These are phyloP conservation scores for Macroramphosus scolopax DNA, from an alignment of 2,797 vertebrate genomes.

Conservation along the genomic window DNA sequence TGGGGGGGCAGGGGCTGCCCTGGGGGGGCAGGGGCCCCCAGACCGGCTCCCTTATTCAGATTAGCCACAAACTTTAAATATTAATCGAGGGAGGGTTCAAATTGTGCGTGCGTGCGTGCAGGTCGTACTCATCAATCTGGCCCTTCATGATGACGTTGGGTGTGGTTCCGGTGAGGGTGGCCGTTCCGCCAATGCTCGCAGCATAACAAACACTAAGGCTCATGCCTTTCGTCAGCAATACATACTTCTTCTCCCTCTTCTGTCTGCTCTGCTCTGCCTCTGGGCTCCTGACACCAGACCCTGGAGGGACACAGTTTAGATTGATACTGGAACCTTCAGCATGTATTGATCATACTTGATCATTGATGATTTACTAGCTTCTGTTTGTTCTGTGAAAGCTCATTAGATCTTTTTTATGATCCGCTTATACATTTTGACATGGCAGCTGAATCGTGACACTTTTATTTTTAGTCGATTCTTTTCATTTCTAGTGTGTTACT, in stretches of 20 bases:
- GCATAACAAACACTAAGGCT: slow-evolving; percentile 84
- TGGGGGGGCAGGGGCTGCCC: too few species aligned
- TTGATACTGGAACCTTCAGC: background rate
- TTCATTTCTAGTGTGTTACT: background rate
- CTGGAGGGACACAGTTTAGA: slow-evolving; percentile 7
- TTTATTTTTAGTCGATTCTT: background rate
- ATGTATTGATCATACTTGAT: too few species aligned
- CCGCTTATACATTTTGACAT: too few species aligned
- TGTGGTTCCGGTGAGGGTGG: slow-evolving; percentile 86
- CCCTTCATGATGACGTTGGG: slow-evolving; percentile 88
- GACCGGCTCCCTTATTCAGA: too few species aligned
- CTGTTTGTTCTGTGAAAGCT: background rate
- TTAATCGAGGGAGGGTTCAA: too few species aligned
- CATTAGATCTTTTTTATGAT: background rate
- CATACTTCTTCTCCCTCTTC: slow-evolving; percentile 65
- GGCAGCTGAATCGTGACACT: too few species aligned
- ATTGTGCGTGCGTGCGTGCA: background rate
- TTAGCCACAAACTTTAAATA: too few species aligned
- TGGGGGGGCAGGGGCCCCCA: too few species aligned
- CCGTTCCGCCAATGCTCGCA: slow-evolving; percentile 86
- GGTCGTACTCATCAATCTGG: slow-evolving; percentile 81
- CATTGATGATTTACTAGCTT: background rate
- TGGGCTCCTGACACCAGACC: slow-evolving; percentile 11
- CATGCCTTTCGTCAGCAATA: slow-evolving; percentile 79
- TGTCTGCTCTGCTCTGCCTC: slow-evolving; percentile 23